A percentile compares a stretch with the other conserved stretches of the same genome.
Conservation (phyloP, 2,113 vertebrate species). For the Lepisosteus oculatus region DNA sequence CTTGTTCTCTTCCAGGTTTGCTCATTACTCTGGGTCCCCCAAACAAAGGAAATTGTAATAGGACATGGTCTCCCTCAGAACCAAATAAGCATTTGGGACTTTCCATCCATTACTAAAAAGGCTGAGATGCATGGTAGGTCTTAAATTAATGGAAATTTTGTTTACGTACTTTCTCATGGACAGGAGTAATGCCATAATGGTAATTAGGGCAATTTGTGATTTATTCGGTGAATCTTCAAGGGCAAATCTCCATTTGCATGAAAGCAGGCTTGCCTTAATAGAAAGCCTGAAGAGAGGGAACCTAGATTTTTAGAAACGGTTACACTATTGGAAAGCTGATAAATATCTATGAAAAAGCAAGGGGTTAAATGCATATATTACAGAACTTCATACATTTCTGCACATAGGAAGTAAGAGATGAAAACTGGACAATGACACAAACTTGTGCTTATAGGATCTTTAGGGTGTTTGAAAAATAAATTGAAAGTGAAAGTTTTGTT, state of each 20-base stretch:
- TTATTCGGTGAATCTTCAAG: background rate
- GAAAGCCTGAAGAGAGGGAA: background rate
- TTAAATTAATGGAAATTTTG: conserved; percentile 8
- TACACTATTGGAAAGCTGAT: no score
- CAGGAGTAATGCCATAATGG: background rate
- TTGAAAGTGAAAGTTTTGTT: no score
- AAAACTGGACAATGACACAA: no score
- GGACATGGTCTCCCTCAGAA: conserved; percentile 64
- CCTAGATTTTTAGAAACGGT: no score
- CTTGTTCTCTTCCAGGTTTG: conserved; percentile 59
- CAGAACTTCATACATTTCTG: no score
- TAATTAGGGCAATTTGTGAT: background rate
- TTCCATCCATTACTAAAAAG: conserved; percentile 43
- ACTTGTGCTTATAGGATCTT: no score
- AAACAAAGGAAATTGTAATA: conserved; percentile 54
- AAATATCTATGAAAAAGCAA: no score
- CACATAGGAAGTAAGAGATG: no score
- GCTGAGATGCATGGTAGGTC: conserved; percentile 55
- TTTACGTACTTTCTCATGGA: conserved; percentile 6
- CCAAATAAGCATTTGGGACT: conserved; percentile 57
- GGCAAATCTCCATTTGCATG: background rate
- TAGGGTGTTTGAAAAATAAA: no score
- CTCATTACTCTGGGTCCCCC: conserved; percentile 65
- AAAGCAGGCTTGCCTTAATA: background rate
- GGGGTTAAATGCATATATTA: no score